Evolutionary conservation across 2,888 invertebrate species (phyloP), one percentile per base, ranked within the genome.

Genomic region (Tenodera sinensis): DNA sequence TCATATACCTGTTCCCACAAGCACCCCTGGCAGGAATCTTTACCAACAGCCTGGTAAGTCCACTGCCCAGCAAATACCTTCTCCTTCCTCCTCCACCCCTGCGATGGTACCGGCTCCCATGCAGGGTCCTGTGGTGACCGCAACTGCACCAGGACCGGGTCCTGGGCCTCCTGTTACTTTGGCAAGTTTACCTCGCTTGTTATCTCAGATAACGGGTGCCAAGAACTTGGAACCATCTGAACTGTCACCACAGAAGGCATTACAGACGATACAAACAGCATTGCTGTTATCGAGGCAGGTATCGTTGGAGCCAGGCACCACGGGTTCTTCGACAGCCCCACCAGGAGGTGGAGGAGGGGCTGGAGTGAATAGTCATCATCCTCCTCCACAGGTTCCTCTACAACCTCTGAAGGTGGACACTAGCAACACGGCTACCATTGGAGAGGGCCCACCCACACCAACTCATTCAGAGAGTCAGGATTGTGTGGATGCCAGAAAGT

Each of bases 401-500:
- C 91, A 93, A 90, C 94, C 94, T 91, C 92, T 95, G 88, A 94
- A 94, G 92, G 94, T 95, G 91, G 95, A 95, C 92, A 95, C 94
- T 90, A 93, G 93, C 91, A 83, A 83, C 81, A 83, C 83, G 12
- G 87, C 88, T 6, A 34, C 87, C n/a, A 83, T 89, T 25, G 93
- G 92, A 91, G 96, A 96, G 91, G 96, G 96, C 88, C 96, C 96
- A 91, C 96, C 96, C 86, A 96, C 96, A 91, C 96, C 96, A n/a
- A 96, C 96, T 91, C 96, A 96, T 93, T 96, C 96, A 91, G 95
- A 96, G 91, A 91, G 91, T 87, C 92, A 92, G 92, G 95, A 95
- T 93, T 95, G 95, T 92, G 93, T 94, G 90, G 95, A 95, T 91
- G 95, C 94, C 91, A 94, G 95, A 92, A 96, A 96, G 94, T 93